These are phyloP conservation scores for Nycticorax nycticorax DNA, from an alignment of 2,113 vertebrate species.

Conservation along the genomic window DNA sequence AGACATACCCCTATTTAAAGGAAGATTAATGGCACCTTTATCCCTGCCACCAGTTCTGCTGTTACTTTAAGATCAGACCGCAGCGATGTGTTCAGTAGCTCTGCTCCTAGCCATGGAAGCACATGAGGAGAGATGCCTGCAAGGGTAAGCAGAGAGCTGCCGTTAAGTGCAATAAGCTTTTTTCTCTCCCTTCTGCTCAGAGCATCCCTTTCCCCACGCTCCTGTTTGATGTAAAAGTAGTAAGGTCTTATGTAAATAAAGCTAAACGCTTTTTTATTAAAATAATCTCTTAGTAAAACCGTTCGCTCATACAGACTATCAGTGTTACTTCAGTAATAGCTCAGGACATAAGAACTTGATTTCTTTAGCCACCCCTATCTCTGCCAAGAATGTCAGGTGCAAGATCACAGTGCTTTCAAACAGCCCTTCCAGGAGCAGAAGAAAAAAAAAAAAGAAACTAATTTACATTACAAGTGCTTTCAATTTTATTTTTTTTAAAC, in stretches of 20 bases:
- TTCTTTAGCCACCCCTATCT: neutral
- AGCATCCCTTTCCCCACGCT: neutral
- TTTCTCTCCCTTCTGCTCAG: neutral
- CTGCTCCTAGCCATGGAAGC: neutral
- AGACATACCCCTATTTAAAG: neutral
- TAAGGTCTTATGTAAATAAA: neutral
- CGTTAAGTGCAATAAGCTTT: neutral
- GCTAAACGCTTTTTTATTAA: neutral
- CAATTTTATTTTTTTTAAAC: neutral
- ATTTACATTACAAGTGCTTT: neutral
- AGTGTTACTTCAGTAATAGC: neutral
- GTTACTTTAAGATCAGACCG: neutral
- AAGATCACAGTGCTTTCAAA: neutral
- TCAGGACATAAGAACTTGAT: neutral
- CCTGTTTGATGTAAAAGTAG: neutral
- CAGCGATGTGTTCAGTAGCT: neutral
- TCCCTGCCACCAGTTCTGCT: neutral
- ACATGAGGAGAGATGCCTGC: neutral
- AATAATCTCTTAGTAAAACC: neutral
- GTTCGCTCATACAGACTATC: neutral
- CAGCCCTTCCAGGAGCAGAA: neutral
- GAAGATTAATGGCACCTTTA: neutral
- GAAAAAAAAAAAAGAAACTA: neutral
- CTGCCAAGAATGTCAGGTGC: neutral
- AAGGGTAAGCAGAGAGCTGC: neutral